Conservation (phyloP, 2,113 vertebrate genomes). For the Periophthalmodon schlosseri region DNA sequence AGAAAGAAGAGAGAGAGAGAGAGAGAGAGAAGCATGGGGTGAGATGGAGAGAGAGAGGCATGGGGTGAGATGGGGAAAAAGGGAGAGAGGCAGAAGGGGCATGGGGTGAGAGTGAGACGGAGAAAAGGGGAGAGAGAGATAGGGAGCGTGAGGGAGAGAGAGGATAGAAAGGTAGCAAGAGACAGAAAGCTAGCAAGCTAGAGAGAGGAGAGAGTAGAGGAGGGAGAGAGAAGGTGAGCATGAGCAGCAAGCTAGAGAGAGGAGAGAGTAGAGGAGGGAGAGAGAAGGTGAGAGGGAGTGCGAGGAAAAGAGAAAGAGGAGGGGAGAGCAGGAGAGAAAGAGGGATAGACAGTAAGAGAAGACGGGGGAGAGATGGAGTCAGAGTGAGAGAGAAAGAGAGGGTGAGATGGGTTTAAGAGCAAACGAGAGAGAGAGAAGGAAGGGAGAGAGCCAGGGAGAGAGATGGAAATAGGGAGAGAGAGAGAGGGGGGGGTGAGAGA, state of each 20-base stretch:
- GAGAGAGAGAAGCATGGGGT: neutral
- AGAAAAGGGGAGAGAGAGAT: neutral
- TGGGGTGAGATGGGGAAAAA: neutral
- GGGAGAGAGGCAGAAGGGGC: slow-evolving; percentile 30
- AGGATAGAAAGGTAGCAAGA: slow-evolving; percentile 5
- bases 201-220: slow-evolving; percentile 31
- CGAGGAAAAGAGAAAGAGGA: slow-evolving; percentile 34
- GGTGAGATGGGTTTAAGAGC: neutral
- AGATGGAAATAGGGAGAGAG: neutral
- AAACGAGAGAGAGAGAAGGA: neutral
- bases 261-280: slow-evolving; percentile 31
- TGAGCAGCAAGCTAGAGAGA: slow-evolving; percentile 34
- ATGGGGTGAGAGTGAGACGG: neutral
- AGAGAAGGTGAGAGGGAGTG: neutral
- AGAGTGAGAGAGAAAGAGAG: slow-evolving; percentile 17
- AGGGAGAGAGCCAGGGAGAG: slow-evolving; percentile 43
- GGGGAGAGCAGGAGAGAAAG: neutral
- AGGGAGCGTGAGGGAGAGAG: slow-evolving; percentile 20
- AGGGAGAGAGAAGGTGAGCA: neutral
- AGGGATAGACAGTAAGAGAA: slow-evolving; percentile 6
- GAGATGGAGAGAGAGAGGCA: neutral
- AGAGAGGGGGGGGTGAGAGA: neutral
- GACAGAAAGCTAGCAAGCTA: slow-evolving; percentile 22
- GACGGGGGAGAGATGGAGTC: slow-evolving; percentile 25
- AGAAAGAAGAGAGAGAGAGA: slow-evolving; percentile 42